These are phyloP conservation scores for Pyrrhia umbra DNA, from an alignment of 2,888 invertebrate genomes.

Conservation along the genomic window DNA sequence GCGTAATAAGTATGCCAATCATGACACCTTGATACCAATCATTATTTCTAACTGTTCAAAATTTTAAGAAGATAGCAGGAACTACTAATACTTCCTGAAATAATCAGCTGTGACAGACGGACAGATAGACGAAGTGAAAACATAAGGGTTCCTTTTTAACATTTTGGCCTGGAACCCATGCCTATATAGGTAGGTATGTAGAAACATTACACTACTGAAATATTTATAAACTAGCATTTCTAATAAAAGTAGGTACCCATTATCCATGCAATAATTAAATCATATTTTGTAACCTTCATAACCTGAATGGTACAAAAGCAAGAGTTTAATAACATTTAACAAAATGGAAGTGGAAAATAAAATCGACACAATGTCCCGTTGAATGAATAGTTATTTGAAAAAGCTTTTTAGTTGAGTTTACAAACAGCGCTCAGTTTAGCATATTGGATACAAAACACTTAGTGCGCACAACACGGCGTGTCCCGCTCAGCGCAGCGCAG, in stretches of 20 bases:
- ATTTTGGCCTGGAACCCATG: too few species aligned
- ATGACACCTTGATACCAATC: too few species aligned
- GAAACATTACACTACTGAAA: not conserved
- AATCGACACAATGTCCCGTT: slow-evolving; percentile 5
- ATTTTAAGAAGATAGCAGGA: too few species aligned
- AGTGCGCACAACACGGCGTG: not conserved
- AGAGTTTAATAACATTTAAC: not conserved
- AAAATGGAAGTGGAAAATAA: slow-evolving; percentile 12
- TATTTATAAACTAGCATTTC: not conserved
- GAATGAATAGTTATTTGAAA: slow-evolving; percentile 27
- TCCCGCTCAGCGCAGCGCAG: not conserved
- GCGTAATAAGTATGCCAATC: too few species aligned
- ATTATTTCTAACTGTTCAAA: too few species aligned
- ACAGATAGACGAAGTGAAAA: too few species aligned
- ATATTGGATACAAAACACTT: slow-evolving; percentile 29
- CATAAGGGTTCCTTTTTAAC: too few species aligned
- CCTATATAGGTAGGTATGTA: too few species aligned
- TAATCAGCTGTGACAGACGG: too few species aligned
- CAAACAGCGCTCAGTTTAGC: slow-evolving; percentile 23
- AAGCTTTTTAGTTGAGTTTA: slow-evolving; percentile 28
- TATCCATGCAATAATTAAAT: not conserved
- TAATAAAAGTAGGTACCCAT: not conserved
- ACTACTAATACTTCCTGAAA: too few species aligned
- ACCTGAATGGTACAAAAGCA: not conserved
- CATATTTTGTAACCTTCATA: not conserved